Evolutionary conservation across 2,113 vertebrate genomes (phyloP).

Genomic region (Sinosuthora webbiana): DNA sequence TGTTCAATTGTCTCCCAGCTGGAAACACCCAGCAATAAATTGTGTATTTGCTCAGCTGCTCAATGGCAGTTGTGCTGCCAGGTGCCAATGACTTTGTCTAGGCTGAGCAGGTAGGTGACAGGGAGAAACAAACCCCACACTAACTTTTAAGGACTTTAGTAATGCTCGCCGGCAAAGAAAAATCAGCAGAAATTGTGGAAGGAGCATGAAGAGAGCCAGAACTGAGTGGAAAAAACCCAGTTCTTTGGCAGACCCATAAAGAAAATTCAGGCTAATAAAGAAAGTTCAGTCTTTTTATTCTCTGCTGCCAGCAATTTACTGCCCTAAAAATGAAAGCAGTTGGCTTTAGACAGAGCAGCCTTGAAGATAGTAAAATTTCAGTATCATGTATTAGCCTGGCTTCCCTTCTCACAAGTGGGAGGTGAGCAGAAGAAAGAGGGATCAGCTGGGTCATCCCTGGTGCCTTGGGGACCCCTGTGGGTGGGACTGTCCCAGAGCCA

Average conservation of each 20-base stretch:
- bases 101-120: neutral
- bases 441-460: neutral
- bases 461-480: neutral
- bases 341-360: constrained; percentile 22
- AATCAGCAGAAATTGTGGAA: neutral
- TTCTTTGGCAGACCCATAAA: constrained; percentile 31
- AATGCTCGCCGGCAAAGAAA: neutral
- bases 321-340: constrained; percentile 28
- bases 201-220: neutral
- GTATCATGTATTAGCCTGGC: neutral
- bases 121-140: neutral
- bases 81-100: neutral
- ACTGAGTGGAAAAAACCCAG: neutral
- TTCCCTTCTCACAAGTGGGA: neutral
- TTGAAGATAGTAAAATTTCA: constrained; percentile 46
- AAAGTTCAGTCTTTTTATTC: constrained; percentile 35
- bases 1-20: neutral
- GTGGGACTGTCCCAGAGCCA: neutral
- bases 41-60: constrained; percentile 24
- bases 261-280: constrained; percentile 44
- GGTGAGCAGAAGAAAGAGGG: neutral
- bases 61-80: neutral
- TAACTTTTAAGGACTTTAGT: neutral
- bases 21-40: neutral
- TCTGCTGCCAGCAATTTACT: constrained; percentile 42